Evolutionary conservation across 2,888 invertebrate genomes (phyloP), one percentile per base, ranked within the genome.

Genomic region (Acleris sparsana): DNA sequence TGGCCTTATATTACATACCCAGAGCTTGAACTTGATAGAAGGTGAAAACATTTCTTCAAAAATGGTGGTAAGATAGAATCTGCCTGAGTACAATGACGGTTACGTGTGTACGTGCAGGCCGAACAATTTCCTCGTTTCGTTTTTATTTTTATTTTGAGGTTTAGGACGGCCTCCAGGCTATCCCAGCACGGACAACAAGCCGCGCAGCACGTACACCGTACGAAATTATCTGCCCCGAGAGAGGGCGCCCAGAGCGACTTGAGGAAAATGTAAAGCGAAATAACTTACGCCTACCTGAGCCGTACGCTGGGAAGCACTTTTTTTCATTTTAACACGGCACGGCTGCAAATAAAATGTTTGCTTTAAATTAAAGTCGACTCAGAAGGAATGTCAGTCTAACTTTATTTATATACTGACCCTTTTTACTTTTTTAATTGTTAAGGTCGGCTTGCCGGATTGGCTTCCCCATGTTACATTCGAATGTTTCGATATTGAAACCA

Each of bases 231-330:
- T 84, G 79, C 74, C 86, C 83, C 84, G 73, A 75, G 86, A 84
- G 86, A 84, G 80, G 74, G 75, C 80, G 80, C 84, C 82, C 73
- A 80, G 72, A 77, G 82, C 79, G 80, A 76, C 82, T 80, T 77
- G 71, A 81, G 81, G 82, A 83, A 87, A 87, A 88, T 84, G 86
- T 86, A 87, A 88, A 88, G 88, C 80, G 85, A 86, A 87, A 88
- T 86, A 89, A 85, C 80, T 86, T 85, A 84, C 83, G 81, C 82
- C 80, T 80, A 77, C 83, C 84, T 84, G 82, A 86, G 81, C 85
- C 82, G 77, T 73, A 77, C 74, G 77, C 78, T 78, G 68, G 76
- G 60, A 49, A 56, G 56, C 56, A 75, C 74, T 77, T 82, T 81
- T 84, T 84, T 81, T 79, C 80, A 81, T 83, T 82, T 82, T 70